Conservation (phyloP, 2,888 invertebrate species). For the Epistrophe grossulariae region DNA sequence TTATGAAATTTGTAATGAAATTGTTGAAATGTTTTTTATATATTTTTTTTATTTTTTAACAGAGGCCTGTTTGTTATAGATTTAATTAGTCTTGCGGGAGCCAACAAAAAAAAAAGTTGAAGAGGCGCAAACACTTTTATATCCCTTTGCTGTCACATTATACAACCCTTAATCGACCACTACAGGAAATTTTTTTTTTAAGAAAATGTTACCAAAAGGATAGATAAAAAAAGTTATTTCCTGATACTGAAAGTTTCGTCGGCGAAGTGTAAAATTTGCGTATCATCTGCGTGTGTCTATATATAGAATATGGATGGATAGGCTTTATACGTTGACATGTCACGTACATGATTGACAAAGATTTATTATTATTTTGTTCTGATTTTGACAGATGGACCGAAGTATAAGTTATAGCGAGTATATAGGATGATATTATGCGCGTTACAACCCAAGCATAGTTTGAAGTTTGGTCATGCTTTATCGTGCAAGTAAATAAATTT, state of each 20-base stretch:
- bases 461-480: background rate
- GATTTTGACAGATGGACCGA: conserved; percentile 46
- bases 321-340: conserved; percentile 43
- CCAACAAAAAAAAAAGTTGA: background rate
- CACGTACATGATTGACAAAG: conserved; percentile 81
- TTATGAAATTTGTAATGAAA: conserved; percentile 70
- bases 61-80: conserved; percentile 10
- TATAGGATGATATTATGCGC: too few species aligned
- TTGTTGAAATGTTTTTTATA: conserved; percentile 65
- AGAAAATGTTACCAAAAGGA: conserved; percentile 16
- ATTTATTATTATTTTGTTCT: conserved; percentile 78
- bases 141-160: conserved; percentile 10
- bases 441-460: background rate
- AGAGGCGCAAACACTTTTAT: background rate
- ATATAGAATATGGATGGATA: background rate
- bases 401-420: background rate
- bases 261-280: conserved; percentile 38
- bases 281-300: conserved; percentile 41
- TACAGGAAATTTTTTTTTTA: conserved; percentile 7
- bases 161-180: conserved; percentile 42
- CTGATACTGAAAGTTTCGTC: conserved; percentile 2
- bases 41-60: background rate
- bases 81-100: conserved; percentile 66
- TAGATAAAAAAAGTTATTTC: conserved; percentile 15
- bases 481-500: background rate